phyloP scores from a whole-genome alignment of 2,888 invertebrate genomes.

The Gymnocheta viridis region DNA sequence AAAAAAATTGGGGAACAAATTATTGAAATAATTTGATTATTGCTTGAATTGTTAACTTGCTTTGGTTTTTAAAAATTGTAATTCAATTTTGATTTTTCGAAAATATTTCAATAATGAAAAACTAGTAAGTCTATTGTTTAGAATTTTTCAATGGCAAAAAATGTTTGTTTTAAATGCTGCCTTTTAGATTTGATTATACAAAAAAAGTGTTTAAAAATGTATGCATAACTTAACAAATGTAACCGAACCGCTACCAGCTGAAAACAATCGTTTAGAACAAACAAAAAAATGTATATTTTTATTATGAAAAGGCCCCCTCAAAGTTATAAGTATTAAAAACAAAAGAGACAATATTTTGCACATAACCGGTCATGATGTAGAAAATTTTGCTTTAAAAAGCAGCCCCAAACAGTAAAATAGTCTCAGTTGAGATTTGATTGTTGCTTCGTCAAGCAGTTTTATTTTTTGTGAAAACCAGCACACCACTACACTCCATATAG shows the following conservation, averaged over 20 bases:
- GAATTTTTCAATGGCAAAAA: no score
- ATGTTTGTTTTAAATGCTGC: no score
- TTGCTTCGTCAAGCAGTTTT: slow-evolving; percentile 66
- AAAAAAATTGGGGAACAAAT: no score
- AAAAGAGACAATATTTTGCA: slow-evolving; percentile 19
- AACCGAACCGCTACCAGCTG: neutral
- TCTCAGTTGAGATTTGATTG: slow-evolving; percentile 72
- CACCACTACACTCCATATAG: neutral
- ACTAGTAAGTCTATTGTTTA: no score
- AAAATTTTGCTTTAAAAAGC: slow-evolving; percentile 71
- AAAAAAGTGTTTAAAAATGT: neutral
- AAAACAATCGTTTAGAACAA: neutral
- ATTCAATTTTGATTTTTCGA: no score
- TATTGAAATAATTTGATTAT: no score
- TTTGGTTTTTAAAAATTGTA: no score
- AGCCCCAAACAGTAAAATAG: slow-evolving; percentile 62
- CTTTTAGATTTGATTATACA: no score
- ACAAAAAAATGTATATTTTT: neutral
- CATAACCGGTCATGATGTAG: slow-evolving; percentile 69
- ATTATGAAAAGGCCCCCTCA: slow-evolving; percentile 13
- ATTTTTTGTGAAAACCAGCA: slow-evolving; percentile 36
- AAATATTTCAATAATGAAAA: no score
- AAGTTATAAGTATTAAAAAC: neutral
- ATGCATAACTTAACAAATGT: neutral
- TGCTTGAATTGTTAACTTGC: no score